These are phyloP conservation scores for Phymastichus coffea DNA, from an alignment of 1,140 invertebrate genomes.

Conservation along the genomic window DNA sequence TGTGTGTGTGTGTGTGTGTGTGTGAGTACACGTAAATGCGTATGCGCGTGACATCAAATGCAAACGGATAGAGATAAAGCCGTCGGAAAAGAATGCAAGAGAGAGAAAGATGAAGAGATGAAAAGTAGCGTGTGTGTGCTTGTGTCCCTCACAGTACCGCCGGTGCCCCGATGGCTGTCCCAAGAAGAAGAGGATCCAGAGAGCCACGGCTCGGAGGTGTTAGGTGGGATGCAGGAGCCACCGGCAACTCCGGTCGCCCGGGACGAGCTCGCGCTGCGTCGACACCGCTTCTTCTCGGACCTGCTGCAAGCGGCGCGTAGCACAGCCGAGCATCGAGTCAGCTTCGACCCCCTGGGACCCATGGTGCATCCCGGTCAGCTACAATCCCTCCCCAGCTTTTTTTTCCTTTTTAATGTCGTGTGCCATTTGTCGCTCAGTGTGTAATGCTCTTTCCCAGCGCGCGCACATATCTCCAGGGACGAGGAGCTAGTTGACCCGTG, in stretches of 20 bases:
- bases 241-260: conserved; percentile 73
- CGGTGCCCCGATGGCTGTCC: conserved; percentile 47
- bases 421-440: neutral
- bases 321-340: conserved; percentile 71
- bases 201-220: conserved; percentile 36
- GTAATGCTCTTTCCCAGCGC: too few species aligned
- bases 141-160: conserved; percentile 32
- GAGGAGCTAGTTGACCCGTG: too few species aligned
- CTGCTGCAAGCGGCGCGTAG: conserved; percentile 69
- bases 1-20: too few species aligned
- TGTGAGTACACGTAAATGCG: too few species aligned
- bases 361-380: conserved; percentile 63
- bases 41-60: too few species aligned
- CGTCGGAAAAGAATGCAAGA: too few species aligned
- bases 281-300: conserved; percentile 76
- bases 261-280: conserved; percentile 72
- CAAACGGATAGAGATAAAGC: neutral
- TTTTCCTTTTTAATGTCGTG: neutral
- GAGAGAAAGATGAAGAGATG: neutral
- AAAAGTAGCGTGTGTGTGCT: neutral
- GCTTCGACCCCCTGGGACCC: conserved; percentile 72
- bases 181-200: conserved; percentile 49
- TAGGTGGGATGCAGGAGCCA: conserved; percentile 63
- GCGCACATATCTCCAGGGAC: too few species aligned
- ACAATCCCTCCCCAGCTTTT: neutral